Conservation (phyloP, 2,113 vertebrate genomes). For the Pomatorhinus ruficollis region DNA sequence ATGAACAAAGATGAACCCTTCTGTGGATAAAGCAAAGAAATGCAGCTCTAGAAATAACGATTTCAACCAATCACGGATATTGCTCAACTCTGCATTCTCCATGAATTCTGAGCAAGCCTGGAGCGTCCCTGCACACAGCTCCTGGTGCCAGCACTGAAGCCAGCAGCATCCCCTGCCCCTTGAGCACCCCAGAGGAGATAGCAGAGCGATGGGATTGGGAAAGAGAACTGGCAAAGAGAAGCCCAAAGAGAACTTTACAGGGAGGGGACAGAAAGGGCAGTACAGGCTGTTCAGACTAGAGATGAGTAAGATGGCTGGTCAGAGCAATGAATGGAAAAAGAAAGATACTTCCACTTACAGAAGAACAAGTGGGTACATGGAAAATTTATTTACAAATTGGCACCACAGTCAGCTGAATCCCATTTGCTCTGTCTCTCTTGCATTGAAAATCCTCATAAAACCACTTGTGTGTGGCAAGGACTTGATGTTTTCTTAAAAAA, state of each 20-base stretch:
- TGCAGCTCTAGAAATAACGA: background rate
- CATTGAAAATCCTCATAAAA: constrained; percentile 23
- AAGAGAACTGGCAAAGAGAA: constrained; percentile 13
- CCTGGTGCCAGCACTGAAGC: background rate
- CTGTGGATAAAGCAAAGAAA: background rate
- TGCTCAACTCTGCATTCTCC: background rate
- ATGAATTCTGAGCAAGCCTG: background rate
- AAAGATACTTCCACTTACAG: background rate
- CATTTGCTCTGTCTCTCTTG: constrained; percentile 14
- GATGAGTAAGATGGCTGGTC: background rate
- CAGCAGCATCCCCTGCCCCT: background rate
- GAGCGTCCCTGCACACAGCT: background rate
- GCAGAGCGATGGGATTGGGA: background rate
- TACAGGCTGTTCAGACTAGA: background rate
- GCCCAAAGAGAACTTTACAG: background rate
- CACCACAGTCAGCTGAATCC: constrained; percentile 4
- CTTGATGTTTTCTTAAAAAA: constrained; percentile 27
- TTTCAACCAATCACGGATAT: background rate
- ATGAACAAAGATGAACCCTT: background rate
- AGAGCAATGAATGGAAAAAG: background rate
- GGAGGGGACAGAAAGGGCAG: background rate
- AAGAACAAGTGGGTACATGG: background rate
- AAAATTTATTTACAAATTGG: constrained; percentile 42
- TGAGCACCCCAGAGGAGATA: background rate
- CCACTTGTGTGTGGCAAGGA: background rate